Conservation (phyloP, 2,113 vertebrate genomes). For the Leptosomus discolor region DNA sequence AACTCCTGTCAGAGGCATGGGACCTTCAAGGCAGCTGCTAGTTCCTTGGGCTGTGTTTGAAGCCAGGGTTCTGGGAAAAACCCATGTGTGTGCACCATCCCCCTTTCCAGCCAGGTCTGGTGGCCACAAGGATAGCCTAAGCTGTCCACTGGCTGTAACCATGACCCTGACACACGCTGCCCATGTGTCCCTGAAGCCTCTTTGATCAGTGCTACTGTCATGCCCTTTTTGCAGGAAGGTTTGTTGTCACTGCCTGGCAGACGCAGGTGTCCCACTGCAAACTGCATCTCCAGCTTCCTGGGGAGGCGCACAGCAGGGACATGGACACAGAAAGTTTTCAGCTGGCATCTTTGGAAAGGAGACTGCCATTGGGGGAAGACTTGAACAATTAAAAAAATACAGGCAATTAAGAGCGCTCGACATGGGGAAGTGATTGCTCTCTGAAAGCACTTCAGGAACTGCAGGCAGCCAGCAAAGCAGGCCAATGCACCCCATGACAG, state of each 20-base stretch:
- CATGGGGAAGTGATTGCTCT: neutral
- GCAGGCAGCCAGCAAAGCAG: rapidly evolving
- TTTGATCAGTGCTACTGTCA: neutral
- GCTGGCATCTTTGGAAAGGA: neutral
- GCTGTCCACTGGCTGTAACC: neutral
- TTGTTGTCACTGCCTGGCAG: neutral
- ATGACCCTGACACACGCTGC: rapidly evolving
- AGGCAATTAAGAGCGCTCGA: neutral
- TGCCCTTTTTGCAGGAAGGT: neutral
- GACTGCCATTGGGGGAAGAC: neutral
- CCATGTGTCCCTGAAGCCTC: neutral
- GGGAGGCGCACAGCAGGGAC: rapidly evolving
- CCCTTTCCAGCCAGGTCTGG: neutral
- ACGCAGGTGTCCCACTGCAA: neutral
- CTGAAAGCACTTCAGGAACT: neutral
- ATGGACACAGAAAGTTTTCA: neutral
- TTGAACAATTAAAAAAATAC: neutral
- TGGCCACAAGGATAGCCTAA: neutral
- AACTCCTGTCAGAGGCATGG: neutral
- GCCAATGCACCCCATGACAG: rapidly evolving
- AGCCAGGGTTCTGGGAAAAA: neutral
- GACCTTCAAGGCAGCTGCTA: neutral
- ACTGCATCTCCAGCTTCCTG: neutral
- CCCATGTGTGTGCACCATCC: neutral
- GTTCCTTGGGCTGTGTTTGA: neutral